Base-by-base conservation (phyloP, 2,888 invertebrate species). In the Sthenelais limicola region DNA sequence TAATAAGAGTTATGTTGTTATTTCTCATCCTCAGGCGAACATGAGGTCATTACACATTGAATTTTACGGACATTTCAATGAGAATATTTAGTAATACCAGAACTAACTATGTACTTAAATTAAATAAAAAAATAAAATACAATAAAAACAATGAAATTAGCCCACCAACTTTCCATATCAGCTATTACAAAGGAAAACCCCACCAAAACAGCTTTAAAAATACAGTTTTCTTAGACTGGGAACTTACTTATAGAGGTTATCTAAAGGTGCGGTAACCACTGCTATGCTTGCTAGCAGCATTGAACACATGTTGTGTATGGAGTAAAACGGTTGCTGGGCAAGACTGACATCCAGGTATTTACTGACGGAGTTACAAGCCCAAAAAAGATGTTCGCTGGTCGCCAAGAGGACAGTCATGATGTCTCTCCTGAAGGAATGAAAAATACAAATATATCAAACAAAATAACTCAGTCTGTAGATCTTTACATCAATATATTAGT, bases 221-320 rank as follows among this genome's bases (percentile, higher is more conserved):
- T 43, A 43, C 12, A n/a, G n/a, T 43, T 12, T 15, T 18, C 47
- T 15, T 43, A 12, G 21, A 9, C 9, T 15, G 15, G 18, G 28
- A 24, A 47, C 76, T 58, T 38, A 77, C 85, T 82, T 85, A 80
- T 85, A 85, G 0, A 86, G 71, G 21, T 72, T 71, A 7, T 85
- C 84, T 18, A 86, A 72, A 0, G 86, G 85, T 26, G 84, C 79
- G 15, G 80, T 73, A 18, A 85, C 80, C 0, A 86, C 78, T 58
- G 84, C 82, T 74, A 86, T 72, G 33, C 80, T 74, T 18, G 84
- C 79, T 75, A 86, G 74, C 12, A 86, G 80, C 33, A 79, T 82
- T 38, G 80, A 81, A 74, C 85, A 85, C 30, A 81, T 77, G 77
- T 85, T 86, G 78, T 87, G 86, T 70, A 86, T 82, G 74, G 78